A percentile compares a stretch with the other conserved stretches of the same genome.
phyloP scores from a whole-genome alignment of 1,140 invertebrate genomes.

The Paraescarpia echinospica region DNA sequence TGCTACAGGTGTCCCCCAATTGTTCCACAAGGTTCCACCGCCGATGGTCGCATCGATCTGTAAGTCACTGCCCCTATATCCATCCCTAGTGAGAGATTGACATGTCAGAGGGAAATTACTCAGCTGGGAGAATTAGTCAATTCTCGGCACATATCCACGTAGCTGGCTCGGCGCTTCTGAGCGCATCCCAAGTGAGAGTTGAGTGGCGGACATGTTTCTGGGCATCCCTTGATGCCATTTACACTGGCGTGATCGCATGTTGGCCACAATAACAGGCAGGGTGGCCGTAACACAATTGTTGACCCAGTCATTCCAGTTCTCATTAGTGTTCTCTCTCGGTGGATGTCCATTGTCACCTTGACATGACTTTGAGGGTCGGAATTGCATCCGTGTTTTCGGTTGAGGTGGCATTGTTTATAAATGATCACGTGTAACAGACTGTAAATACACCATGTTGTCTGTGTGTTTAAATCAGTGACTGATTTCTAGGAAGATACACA shows the following conservation, averaged over 20 bases:
- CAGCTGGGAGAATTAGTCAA: neutral
- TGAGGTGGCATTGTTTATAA: neutral
- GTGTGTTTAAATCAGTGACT: neutral
- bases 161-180: neutral
- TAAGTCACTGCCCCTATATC: neutral
- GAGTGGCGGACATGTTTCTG: neutral
- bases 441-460: neutral
- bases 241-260: neutral
- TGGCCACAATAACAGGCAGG: neutral
- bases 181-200: neutral
- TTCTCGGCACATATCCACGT: neutral
- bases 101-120: neutral
- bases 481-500: neutral
- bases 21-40: neutral
- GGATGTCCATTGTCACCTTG: neutral
- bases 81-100: neutral
- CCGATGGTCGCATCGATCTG: neutral
- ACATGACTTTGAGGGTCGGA: neutral
- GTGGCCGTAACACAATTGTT: neutral
- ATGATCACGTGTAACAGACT: neutral
- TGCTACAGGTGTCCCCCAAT: neutral
- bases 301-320: neutral
- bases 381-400: too few species aligned
- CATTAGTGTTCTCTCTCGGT: neutral
- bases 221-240: neutral